Percentiles rank a stretch among this genome's conserved stretches.
Conservation (phyloP, 2,888 invertebrate species). For the Rhabditoides inermis region DNA sequence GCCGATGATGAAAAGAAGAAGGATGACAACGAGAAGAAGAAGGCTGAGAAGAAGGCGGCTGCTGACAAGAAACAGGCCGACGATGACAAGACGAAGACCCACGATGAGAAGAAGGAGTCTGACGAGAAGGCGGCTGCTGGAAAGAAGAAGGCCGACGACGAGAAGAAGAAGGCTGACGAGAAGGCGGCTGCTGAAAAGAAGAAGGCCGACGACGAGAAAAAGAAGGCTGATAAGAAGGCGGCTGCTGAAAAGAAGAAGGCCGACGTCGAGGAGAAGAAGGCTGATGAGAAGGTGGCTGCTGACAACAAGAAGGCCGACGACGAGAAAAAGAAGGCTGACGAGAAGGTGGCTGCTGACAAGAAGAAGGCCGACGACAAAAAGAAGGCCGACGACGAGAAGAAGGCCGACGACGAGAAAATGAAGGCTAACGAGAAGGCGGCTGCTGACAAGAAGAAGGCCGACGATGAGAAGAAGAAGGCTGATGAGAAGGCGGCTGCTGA, state of each 20-base stretch:
- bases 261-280: background rate
- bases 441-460: too few species aligned
- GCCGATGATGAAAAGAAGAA: conserved; percentile 4
- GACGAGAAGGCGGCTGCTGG: conserved; percentile 7
- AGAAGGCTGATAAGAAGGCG: background rate
- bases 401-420: too few species aligned
- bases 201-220: conserved; percentile 3
- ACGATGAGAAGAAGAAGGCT: too few species aligned
- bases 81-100: conserved; percentile 5
- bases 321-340: conserved; percentile 5
- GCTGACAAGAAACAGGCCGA: conserved; percentile 5
- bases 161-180: conserved; percentile 9
- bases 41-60: conserved; percentile 3
- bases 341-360: conserved; percentile 2
- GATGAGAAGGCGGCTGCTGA: too few species aligned
- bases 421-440: too few species aligned
- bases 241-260: conserved; percentile 3
- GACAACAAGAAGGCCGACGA: conserved; percentile 4
- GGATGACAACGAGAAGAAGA: conserved; percentile 6
- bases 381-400: conserved; percentile 6
- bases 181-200: conserved; percentile 9
- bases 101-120: conserved; percentile 5
- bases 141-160: conserved; percentile 8
- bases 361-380: conserved; percentile 1
- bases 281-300: conserved; percentile 3